Conservation (phyloP, 1,140 invertebrate genomes). For the Epicauta chinensis region DNA sequence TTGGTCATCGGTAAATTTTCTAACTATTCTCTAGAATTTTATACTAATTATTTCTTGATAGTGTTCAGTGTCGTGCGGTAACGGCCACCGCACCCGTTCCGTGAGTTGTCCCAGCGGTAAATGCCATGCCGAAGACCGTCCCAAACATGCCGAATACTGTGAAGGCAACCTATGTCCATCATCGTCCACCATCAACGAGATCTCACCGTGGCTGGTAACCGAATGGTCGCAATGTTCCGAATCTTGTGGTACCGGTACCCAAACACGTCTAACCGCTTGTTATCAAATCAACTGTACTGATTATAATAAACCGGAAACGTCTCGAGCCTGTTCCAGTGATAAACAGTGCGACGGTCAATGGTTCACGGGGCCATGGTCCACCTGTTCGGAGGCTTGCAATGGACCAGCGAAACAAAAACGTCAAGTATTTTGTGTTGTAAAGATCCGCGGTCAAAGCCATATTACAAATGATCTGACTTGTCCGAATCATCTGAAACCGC, state of each 20-base stretch:
- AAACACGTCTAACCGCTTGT: slow-evolving; percentile 50
- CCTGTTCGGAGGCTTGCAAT: slow-evolving; percentile 44
- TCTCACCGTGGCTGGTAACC: slow-evolving; percentile 43
- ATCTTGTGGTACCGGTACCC: slow-evolving; percentile 52
- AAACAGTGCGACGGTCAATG: slow-evolving; percentile 59
- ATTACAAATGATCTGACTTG: slow-evolving; percentile 40
- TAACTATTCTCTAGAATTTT: neutral
- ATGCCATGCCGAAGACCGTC: slow-evolving; percentile 37
- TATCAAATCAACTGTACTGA: slow-evolving; percentile 45
- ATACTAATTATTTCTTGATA: slow-evolving; percentile 24
- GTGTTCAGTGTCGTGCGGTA: slow-evolving; percentile 64
- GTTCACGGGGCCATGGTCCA: slow-evolving; percentile 62
- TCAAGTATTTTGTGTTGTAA: slow-evolving; percentile 49
- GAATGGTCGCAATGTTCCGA: slow-evolving; percentile 46
- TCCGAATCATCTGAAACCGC: slow-evolving; percentile 30
- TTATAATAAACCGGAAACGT: slow-evolving; percentile 49
- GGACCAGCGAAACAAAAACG: slow-evolving; percentile 32
- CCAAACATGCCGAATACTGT: slow-evolving; percentile 47
- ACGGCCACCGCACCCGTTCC: slow-evolving; percentile 51
- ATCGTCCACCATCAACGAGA: slow-evolving; percentile 2
- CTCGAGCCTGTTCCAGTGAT: slow-evolving; percentile 54
- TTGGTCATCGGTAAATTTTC: slow-evolving; percentile 42
- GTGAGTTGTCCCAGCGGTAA: slow-evolving; percentile 34
- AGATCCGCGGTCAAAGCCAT: slow-evolving; percentile 34
- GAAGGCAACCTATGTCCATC: slow-evolving; percentile 45